phyloP scores from a whole-genome alignment of 2,888 invertebrate genomes.

The Poecilus cupreus region DNA sequence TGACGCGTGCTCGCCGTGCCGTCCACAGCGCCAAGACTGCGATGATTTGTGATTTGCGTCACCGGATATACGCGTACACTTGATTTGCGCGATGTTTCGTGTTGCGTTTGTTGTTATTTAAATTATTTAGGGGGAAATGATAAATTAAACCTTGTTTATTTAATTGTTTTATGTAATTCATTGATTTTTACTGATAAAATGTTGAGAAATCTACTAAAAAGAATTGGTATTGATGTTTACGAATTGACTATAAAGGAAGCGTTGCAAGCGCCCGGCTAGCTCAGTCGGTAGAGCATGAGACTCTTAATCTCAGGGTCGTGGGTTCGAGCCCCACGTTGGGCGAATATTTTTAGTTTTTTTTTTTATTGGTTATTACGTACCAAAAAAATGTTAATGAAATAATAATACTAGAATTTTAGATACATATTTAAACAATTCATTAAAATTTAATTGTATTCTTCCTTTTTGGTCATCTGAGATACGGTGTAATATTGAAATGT shows the following conservation, averaged over 20 bases:
- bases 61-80: constrained; percentile 45
- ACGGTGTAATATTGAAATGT: too few species aligned
- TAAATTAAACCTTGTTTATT: too few species aligned
- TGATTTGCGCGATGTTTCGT: constrained; percentile 8
- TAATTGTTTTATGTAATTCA: not conserved
- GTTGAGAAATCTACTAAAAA: not conserved
- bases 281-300: constrained; percentile 73
- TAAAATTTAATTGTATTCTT: too few species aligned
- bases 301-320: constrained; percentile 81
- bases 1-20: not conserved
- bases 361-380: too few species aligned
- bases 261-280: constrained; percentile 66
- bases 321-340: constrained; percentile 81
- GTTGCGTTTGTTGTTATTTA: too few species aligned
- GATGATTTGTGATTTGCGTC: constrained; percentile 26
- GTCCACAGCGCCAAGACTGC: not conserved
- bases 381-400: too few species aligned
- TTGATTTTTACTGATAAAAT: not conserved
- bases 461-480: too few species aligned
- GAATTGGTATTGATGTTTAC: not conserved
- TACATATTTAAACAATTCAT: too few species aligned
- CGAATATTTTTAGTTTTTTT: constrained; percentile 70
- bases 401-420: too few species aligned
- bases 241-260: not conserved
- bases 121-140: not conserved